These are phyloP conservation scores for Creontiades dilutus DNA, from an alignment of 2,888 invertebrate genomes.

Conservation along the genomic window DNA sequence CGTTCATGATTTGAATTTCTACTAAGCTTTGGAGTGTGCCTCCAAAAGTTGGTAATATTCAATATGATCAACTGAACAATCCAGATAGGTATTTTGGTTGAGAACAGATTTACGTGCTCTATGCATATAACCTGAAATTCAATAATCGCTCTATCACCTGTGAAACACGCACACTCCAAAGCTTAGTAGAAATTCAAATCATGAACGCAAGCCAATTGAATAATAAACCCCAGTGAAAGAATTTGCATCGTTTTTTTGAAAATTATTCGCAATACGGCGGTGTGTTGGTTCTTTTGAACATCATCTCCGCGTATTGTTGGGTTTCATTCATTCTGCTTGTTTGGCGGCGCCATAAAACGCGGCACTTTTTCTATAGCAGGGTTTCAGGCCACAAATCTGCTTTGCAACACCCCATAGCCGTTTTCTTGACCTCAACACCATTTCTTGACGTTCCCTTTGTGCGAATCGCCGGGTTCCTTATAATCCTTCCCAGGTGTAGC, in stretches of 20 bases:
- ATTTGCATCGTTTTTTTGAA: not conserved
- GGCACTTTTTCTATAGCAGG: not conserved
- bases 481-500: conserved; percentile 49
- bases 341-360: not conserved
- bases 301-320: not conserved
- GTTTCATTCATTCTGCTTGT: not conserved
- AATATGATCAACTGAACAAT: too few species aligned
- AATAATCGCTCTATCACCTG: too few species aligned
- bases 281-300: not conserved
- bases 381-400: not conserved
- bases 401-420: not conserved
- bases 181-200: too few species aligned
- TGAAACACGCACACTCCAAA: too few species aligned
- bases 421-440: conserved; percentile 13
- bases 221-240: too few species aligned
- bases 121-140: too few species aligned
- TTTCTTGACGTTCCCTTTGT: conserved; percentile 22
- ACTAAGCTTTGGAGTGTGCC: too few species aligned
- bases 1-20: too few species aligned
- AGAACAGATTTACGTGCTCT: too few species aligned
- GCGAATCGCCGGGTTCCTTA: conserved; percentile 26
- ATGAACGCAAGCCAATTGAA: too few species aligned
- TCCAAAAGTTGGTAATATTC: too few species aligned
- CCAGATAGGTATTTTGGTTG: too few species aligned
- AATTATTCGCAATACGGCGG: conserved; percentile 1